Conservation (phyloP, 2,797 vertebrate genomes). For the Onychomys arenicola region DNA sequence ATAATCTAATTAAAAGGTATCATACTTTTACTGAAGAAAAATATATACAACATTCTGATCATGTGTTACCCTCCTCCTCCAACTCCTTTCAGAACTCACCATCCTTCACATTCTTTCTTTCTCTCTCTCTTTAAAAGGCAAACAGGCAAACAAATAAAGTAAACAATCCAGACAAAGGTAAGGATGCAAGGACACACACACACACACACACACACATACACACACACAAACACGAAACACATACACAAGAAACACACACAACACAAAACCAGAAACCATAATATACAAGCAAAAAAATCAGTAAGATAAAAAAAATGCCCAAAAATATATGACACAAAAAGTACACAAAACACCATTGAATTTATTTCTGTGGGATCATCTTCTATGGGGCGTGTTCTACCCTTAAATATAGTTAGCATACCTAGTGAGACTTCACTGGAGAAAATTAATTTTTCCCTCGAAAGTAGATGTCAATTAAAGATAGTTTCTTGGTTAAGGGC, state of each 20-base stretch:
- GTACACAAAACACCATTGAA: background rate
- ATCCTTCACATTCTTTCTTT: too few species aligned
- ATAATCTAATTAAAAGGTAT: conserved; percentile 16
- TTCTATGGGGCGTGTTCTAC: background rate
- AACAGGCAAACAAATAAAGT: background rate
- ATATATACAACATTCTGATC: background rate
- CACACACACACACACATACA: background rate
- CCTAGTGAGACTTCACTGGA: background rate
- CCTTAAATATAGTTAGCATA: background rate
- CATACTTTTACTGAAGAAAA: background rate
- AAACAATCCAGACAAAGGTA: background rate
- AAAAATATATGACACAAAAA: background rate
- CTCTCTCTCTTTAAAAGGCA: background rate
- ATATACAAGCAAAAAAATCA: background rate
- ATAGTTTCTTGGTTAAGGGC: background rate
- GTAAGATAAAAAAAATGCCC: background rate
- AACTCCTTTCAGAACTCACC: background rate
- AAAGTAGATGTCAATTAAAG: background rate
- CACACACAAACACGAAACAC: too few species aligned
- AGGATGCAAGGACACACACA: background rate
- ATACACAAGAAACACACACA: background rate
- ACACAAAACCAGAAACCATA: background rate
- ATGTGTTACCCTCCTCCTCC: background rate
- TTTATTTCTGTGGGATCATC: background rate
- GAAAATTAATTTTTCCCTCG: background rate